A percentile compares a stretch with the other conserved stretches of the same genome.
Conservation (phyloP, 2,888 invertebrate species). For the Lagria hirta region DNA sequence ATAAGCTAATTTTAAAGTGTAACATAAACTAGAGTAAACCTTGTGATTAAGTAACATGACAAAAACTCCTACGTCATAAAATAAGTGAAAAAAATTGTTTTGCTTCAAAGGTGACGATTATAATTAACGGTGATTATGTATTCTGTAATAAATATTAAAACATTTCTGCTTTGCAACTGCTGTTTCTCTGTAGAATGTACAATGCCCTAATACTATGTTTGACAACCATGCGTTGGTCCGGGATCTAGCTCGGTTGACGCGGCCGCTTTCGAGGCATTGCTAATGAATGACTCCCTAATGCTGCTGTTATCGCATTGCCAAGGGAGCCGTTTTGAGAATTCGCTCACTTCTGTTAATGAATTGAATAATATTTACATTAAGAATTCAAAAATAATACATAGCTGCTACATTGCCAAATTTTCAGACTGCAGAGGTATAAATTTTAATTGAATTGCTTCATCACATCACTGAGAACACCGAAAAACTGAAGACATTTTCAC, state of each 20-base stretch:
- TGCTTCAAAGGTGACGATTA: no score
- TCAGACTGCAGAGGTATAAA: constrained; percentile 35
- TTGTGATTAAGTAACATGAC: no score
- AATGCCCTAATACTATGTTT: no score
- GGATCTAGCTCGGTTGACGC: constrained; percentile 38
- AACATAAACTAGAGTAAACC: no score
- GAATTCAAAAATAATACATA: constrained; percentile 43
- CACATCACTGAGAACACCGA: constrained; percentile 2
- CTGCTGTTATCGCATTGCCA: constrained; percentile 44
- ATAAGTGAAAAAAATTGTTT: no score
- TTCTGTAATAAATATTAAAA: no score
- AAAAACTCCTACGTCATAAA: no score
- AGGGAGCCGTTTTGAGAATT: constrained; percentile 45
- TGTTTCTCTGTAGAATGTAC: no score
- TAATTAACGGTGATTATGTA: no score
- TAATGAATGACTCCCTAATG: constrained; percentile 47
- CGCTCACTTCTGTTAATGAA: constrained; percentile 46
- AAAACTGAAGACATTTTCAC: constrained; percentile 19
- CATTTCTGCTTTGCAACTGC: no score
- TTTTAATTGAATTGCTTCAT: constrained; percentile 32
- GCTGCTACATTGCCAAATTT: constrained; percentile 31
- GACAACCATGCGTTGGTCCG: constrained; percentile 26
- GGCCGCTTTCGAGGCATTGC: constrained; percentile 33
- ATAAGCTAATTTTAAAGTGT: no score
- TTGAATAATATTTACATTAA: constrained; percentile 49